phyloP scores from a whole-genome alignment of 2,797 vertebrate genomes.

The Astyanax mexicanus region DNA sequence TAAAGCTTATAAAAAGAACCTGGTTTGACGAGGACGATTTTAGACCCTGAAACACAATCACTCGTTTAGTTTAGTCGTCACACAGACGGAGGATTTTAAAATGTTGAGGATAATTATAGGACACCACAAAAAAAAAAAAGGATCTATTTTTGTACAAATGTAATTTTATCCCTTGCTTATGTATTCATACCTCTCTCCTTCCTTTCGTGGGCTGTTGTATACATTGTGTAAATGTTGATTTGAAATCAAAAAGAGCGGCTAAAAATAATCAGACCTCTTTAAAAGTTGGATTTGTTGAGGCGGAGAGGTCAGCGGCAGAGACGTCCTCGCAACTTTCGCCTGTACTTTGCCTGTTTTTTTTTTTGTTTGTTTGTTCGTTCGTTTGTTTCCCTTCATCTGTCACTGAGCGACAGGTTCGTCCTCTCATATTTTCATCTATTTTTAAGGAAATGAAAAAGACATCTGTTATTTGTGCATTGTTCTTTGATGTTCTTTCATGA shows the following conservation, averaged over 20 bases:
- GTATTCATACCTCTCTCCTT: constrained; percentile 74
- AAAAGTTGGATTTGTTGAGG: constrained; percentile 51
- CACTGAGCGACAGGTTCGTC: constrained; percentile 67
- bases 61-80: constrained; percentile 79
- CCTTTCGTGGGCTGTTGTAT: constrained; percentile 79
- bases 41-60: constrained; percentile 79
- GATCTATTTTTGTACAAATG: constrained; percentile 99
- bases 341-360: constrained; percentile 70
- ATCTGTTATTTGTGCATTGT: constrained; percentile 81
- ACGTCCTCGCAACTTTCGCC: constrained; percentile 68
- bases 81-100: constrained; percentile 65
- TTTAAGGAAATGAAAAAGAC: constrained; percentile 76
- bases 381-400: constrained; percentile 54
- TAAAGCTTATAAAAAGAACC: not conserved
- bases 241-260: constrained; percentile 52
- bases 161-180: constrained; percentile 93
- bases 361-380: constrained; percentile 53
- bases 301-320: constrained; percentile 53
- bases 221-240: constrained; percentile 72
- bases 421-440: constrained; percentile 74
- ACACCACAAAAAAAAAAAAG: constrained; percentile 77
- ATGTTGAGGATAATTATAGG: constrained; percentile 70
- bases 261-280: constrained; percentile 53
- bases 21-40: constrained; percentile 71
- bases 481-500: constrained; percentile 82